Conservation (phyloP, 2,797 vertebrate genomes). For the Enteromius fasciolatus region DNA sequence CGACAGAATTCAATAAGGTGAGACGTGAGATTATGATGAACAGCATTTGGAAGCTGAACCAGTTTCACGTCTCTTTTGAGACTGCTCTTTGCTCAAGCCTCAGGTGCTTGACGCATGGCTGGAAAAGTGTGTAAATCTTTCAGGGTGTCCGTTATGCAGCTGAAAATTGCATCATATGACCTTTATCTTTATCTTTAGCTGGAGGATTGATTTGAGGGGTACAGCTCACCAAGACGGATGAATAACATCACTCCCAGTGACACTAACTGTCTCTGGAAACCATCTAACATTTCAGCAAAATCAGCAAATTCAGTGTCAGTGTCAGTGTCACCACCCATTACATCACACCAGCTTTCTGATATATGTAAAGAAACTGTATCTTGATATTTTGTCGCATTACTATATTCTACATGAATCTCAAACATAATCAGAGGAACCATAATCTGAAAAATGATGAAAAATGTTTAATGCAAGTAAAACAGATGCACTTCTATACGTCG, state of each 20-base stretch:
- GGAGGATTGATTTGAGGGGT: background rate
- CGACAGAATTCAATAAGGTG: background rate
- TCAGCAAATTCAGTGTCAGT: background rate
- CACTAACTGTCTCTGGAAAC: background rate
- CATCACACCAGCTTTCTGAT: background rate
- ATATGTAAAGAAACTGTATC: background rate
- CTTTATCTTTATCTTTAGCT: background rate
- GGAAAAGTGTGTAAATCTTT: background rate
- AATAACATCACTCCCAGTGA: background rate
- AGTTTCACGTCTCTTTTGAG: conserved; percentile 4
- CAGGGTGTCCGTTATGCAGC: background rate
- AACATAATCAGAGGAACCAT: background rate
- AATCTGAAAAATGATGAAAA: background rate
- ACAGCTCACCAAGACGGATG: background rate
- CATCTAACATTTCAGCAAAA: background rate
- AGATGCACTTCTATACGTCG: background rate
- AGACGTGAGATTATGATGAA: conserved; percentile 1
- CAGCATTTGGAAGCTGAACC: conserved; percentile 1
- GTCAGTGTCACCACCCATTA: background rate
- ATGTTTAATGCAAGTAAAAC: background rate
- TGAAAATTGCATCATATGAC: conserved; percentile 11
- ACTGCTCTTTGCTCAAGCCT: background rate
- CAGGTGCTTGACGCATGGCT: background rate
- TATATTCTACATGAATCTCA: background rate
- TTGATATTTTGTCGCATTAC: background rate